These are phyloP conservation scores for Phaetusa simplex DNA, from an alignment of 2,113 vertebrate species.

Conservation along the genomic window DNA sequence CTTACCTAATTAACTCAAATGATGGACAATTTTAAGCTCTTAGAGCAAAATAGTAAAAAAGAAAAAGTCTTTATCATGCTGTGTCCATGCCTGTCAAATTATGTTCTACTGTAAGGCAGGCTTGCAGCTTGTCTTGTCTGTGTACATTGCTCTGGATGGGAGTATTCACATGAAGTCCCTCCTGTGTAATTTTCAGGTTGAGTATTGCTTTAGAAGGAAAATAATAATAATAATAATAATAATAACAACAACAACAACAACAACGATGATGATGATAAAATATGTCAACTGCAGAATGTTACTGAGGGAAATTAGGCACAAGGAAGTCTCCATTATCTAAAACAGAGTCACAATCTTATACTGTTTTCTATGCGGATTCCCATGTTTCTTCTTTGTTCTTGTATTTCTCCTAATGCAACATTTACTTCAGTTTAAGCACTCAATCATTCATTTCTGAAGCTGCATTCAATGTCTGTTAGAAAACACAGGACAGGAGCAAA, in stretches of 20 bases:
- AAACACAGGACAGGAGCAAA: neutral
- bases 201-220: neutral
- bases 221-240: neutral
- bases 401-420: neutral
- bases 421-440: neutral
- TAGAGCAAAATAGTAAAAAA: neutral
- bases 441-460: neutral
- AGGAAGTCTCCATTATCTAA: neutral
- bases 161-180: neutral
- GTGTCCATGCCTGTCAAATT: neutral
- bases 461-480: neutral
- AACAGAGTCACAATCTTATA: neutral
- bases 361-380: neutral
- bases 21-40: neutral
- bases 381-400: neutral
- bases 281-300: neutral
- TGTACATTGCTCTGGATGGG: neutral
- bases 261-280: neutral
- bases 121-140: neutral
- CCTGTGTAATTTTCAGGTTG: neutral
- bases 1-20: neutral
- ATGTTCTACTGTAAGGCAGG: neutral
- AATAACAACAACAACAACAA: too few relatives aligned
- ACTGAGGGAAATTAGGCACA: neutral
- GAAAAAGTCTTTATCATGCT: neutral